These are phyloP conservation scores for Hippoglossus stenolepis DNA, from an alignment of 2,113 vertebrate species.

Conservation along the genomic window DNA sequence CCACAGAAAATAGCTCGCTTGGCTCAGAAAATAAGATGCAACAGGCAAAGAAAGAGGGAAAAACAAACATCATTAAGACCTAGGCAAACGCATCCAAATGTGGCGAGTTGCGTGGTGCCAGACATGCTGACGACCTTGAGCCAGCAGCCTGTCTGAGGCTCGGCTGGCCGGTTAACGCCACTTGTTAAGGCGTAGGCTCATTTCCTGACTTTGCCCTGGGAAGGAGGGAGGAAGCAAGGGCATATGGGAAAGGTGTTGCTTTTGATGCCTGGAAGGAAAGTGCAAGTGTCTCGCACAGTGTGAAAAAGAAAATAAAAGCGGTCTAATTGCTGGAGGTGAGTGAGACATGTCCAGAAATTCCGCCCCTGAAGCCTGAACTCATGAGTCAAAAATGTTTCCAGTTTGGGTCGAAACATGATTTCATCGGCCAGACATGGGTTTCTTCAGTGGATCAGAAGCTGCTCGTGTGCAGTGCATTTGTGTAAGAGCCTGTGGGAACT, in stretches of 20 bases:
- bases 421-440: slow-evolving; percentile 16
- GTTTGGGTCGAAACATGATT: slow-evolving; percentile 24
- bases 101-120: slow-evolving; percentile 50
- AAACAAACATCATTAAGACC: slow-evolving; percentile 61
- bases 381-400: slow-evolving; percentile 16
- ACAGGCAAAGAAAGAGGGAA: slow-evolving; percentile 15
- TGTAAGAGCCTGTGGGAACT: slow-evolving; percentile 36
- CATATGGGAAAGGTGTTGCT: slow-evolving; percentile 56
- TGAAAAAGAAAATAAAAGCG: background rate
- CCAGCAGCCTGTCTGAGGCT: slow-evolving; percentile 56
- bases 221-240: slow-evolving; percentile 27
- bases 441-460: slow-evolving; percentile 8
- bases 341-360: slow-evolving; percentile 29
- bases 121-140: slow-evolving; percentile 66
- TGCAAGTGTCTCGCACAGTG: slow-evolving; percentile 24
- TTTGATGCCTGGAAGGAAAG: slow-evolving; percentile 42
- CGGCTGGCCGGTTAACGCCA: slow-evolving; percentile 28
- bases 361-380: slow-evolving; percentile 23
- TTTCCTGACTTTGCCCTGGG: slow-evolving; percentile 65
- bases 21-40: slow-evolving; percentile 26
- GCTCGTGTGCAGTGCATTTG: slow-evolving; percentile 12
- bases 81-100: slow-evolving; percentile 54
- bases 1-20: background rate
- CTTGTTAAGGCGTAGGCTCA: slow-evolving; percentile 63
- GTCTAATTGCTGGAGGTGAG: slow-evolving; percentile 1